Evolutionary conservation across 1,140 invertebrate genomes (phyloP), one percentile per base, ranked within the genome.

Genomic region (Drosophila kurseongensis): DNA sequence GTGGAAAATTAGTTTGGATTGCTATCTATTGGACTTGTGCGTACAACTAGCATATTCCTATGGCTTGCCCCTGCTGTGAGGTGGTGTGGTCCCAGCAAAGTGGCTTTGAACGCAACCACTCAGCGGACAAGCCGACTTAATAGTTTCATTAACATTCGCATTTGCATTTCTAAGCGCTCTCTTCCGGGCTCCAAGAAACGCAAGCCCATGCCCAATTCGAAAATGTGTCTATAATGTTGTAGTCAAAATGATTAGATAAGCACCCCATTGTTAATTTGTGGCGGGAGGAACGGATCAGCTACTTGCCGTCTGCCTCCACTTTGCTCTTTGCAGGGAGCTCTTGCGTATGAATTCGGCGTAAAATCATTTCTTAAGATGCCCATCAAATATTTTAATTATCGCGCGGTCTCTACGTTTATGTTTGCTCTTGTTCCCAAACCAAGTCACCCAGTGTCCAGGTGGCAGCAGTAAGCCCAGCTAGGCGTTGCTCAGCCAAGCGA

Each of bases 331-430:
- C 23, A 57, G 13, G 41, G 27, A 45, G 59, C 59, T 68, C 52
- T 62, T 27, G 65, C 56, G 61, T 66, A 78, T 82, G 79, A 86
- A 86, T 86, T 86, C 83, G 83, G 78, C 67, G 78, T 86, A 86
- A 86, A 89, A 83, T 88, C 63, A 80, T 88, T 73, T 89, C 79
- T 83, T 69, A 83, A 88, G 76, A 74, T 88, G 83, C 57, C 69
- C 65, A 88, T 88, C 88, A 88, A 88, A 82, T 76, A 88, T 88
- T 88, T 88, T 88, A 82, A 88, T 88, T 88, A 88, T 88, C 76
- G 67, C 61, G 50, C 47, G 50, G 59, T 48, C 83, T 63, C 58
- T 59, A 63, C 44, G 41, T 79, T 80, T 62, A 47, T 83, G 35
- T 66, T 59, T 54, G 44, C 61, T 56, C 54, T 59, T 75, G 14